phyloP scores from a whole-genome alignment of 2,888 invertebrate species.

The Drosophila birchii region DNA sequence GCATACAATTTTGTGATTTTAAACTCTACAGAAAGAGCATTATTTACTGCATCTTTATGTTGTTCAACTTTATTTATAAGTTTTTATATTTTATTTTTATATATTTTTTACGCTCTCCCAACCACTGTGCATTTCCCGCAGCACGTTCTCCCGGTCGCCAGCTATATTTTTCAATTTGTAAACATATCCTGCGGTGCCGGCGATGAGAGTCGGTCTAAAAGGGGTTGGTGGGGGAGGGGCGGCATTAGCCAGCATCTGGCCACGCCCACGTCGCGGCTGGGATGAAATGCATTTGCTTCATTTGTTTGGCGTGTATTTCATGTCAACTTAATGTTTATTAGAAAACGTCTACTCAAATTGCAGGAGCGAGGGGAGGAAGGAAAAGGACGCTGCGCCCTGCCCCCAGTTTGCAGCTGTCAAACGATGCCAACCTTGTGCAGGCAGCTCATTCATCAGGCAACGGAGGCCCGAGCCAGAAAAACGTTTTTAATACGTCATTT shows the following conservation, averaged over 20 bases:
- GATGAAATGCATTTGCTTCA: slow-evolving; percentile 76
- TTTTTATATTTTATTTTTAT: background rate
- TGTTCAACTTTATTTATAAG: background rate
- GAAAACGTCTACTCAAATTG: slow-evolving; percentile 67
- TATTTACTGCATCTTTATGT: background rate
- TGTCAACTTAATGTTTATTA: slow-evolving; percentile 80
- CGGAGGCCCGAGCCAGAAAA: slow-evolving; percentile 7
- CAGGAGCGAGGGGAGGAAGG: slow-evolving; percentile 25
- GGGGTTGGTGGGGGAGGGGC: slow-evolving; percentile 44
- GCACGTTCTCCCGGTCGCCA: slow-evolving; percentile 69
- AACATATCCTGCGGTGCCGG: slow-evolving; percentile 77
- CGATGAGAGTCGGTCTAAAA: slow-evolving; percentile 54
- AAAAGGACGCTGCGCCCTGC: slow-evolving; percentile 7
- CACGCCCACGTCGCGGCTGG: slow-evolving; percentile 20
- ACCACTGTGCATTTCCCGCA: slow-evolving; percentile 56
- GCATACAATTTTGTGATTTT: background rate
- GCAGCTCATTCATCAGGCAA: slow-evolving; percentile 36
- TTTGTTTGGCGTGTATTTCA: slow-evolving; percentile 76
- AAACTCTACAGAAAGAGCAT: too few relatives aligned
- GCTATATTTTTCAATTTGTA: slow-evolving; percentile 80
- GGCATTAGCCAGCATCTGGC: slow-evolving; percentile 67
- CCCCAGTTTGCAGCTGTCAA: slow-evolving; percentile 15
- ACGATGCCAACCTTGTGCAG: slow-evolving; percentile 12
- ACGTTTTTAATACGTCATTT: slow-evolving; percentile 25
- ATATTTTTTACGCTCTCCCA: background rate